These are phyloP conservation scores for Lepidurus apus DNA, from an alignment of 1,140 invertebrate genomes.

Conservation along the genomic window DNA sequence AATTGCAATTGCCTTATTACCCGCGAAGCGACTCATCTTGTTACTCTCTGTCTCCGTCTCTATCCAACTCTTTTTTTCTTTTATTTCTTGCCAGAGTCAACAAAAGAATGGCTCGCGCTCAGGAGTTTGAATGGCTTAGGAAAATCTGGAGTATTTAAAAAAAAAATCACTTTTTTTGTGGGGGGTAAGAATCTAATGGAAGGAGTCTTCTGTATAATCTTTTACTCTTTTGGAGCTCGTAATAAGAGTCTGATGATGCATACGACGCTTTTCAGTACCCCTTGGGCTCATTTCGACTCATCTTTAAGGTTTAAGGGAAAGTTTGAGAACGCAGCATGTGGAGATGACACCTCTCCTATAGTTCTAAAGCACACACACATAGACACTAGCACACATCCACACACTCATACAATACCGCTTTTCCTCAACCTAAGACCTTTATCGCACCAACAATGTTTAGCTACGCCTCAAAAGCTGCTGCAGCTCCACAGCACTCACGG, in stretches of 20 bases:
- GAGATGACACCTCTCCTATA: constrained; percentile 18
- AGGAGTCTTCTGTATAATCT: background rate
- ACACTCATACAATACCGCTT: background rate
- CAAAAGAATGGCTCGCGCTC: too few relatives aligned
- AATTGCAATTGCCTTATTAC: background rate
- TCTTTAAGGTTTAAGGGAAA: constrained; percentile 12
- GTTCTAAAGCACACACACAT: background rate
- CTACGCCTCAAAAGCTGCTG: background rate
- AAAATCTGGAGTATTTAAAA: too few relatives aligned
- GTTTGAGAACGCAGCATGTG: constrained; percentile 14
- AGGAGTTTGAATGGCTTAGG: too few relatives aligned
- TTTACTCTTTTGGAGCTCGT: background rate
- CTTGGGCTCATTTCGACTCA: constrained; percentile 14
- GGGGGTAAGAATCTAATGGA: background rate
- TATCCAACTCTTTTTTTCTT: too few relatives aligned
- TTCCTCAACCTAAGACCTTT: constrained; percentile 13
- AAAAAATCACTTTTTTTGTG: too few relatives aligned
- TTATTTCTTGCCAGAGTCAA: too few relatives aligned
- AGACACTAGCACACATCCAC: background rate
- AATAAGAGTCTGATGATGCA: constrained; percentile 7
- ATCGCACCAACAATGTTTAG: constrained; percentile 1
- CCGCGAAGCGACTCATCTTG: too few relatives aligned
- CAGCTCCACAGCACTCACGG: background rate
- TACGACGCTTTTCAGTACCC: constrained; percentile 1
- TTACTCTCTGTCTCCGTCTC: too few relatives aligned